A percentile compares a stretch with the other conserved stretches of the same genome.
phyloP scores from a whole-genome alignment of 2,797 vertebrate genomes.

The Sylvia borin region DNA sequence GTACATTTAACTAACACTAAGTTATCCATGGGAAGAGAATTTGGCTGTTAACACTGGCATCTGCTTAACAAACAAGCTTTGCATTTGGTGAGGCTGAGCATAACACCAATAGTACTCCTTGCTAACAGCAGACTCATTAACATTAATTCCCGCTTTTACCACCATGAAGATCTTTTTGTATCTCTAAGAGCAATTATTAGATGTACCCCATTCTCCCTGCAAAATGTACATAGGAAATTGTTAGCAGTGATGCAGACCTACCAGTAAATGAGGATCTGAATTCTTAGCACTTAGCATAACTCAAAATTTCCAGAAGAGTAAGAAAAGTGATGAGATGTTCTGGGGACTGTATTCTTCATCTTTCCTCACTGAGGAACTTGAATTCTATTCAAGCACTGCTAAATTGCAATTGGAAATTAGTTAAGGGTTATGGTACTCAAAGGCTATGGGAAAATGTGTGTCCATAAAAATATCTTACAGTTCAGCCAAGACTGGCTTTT shows the following conservation, averaged over 20 bases:
- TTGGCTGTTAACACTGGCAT: constrained; percentile 68
- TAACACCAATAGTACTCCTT: constrained; percentile 53
- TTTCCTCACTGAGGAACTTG: not conserved
- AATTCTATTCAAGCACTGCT: not conserved
- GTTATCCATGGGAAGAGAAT: constrained; percentile 69
- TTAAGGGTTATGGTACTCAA: not conserved
- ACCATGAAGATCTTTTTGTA: constrained; percentile 41
- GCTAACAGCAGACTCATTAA: constrained; percentile 70
- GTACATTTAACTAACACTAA: constrained; percentile 76
- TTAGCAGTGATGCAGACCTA: not conserved
- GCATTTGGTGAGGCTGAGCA: constrained; percentile 53
- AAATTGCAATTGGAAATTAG: not conserved
- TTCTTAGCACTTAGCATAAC: not conserved
- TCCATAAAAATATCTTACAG: not conserved
- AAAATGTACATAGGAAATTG: constrained; percentile 28
- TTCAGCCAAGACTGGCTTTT: not conserved
- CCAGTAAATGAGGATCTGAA: not conserved
- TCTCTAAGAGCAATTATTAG: constrained; percentile 52
- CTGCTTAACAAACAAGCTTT: constrained; percentile 71
- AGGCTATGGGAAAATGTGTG: not conserved
- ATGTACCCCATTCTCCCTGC: not conserved
- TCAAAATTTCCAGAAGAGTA: not conserved
- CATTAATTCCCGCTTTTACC: constrained; percentile 67
- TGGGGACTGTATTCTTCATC: not conserved
- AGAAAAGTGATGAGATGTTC: not conserved